A percentile compares a stretch with the other conserved stretches of the same genome.
Conservation (phyloP, 1,140 invertebrate species). For the Microplitis demolitor region DNA sequence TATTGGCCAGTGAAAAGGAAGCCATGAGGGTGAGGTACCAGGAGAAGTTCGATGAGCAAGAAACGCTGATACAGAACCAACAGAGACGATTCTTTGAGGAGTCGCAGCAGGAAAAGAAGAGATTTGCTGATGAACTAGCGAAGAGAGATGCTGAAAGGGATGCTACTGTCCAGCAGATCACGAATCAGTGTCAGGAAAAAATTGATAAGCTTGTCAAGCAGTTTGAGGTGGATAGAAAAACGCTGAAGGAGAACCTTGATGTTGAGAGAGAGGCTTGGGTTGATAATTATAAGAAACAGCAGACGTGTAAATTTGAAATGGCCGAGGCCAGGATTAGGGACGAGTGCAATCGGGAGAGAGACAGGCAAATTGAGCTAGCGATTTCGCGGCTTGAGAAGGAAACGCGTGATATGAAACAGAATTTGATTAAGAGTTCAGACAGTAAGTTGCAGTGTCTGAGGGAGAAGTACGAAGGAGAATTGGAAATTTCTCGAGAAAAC, state of each 20-base stretch:
- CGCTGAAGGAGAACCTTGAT: conserved; percentile 62
- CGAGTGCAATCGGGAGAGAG: conserved; percentile 66
- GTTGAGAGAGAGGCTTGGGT: conserved; percentile 65
- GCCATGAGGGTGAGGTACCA: conserved; percentile 41
- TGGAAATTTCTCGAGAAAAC: conserved; percentile 66
- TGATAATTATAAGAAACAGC: conserved; percentile 64
- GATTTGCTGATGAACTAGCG: conserved; percentile 41
- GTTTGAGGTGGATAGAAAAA: conserved; percentile 63
- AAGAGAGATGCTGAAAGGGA: conserved; percentile 43
- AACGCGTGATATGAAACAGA: conserved; percentile 56
- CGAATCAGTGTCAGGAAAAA: conserved; percentile 47
- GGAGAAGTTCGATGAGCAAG: conserved; percentile 51
- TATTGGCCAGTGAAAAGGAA: conserved; percentile 55
- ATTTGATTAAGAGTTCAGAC: conserved; percentile 65
- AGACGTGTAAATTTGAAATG: conserved; percentile 61
- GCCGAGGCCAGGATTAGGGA: conserved; percentile 66
- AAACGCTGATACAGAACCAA: conserved; percentile 39
- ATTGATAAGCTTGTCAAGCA: conserved; percentile 47
- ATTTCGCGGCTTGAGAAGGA: conserved; percentile 69
- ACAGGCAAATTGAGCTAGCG: conserved; percentile 70
- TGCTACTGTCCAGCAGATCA: conserved; percentile 34
- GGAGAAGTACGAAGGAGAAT: conserved; percentile 75
- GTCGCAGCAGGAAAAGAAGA: conserved; percentile 45
- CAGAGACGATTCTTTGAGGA: conserved; percentile 46
- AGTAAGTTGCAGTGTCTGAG: conserved; percentile 70